Base-by-base conservation (phyloP, 2,888 invertebrate genomes). In the Sinotaia quadrata region DNA sequence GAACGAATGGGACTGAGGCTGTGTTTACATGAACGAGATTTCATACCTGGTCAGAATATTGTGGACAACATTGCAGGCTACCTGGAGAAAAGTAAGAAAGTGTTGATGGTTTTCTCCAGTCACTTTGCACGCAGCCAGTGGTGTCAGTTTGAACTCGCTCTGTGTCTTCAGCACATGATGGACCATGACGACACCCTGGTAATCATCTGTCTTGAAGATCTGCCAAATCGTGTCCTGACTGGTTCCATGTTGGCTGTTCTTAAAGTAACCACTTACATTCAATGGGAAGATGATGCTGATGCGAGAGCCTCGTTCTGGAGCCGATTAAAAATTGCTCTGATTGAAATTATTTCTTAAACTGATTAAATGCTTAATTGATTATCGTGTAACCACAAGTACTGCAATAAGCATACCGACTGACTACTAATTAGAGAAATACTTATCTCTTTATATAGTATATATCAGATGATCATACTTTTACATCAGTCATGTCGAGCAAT, bases 21-120 rank as follows among this genome's bases (percentile, higher is more conserved):
- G 0, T 93, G 93, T 77, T 87, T 93, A 4, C 93, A 93, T 75
- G 92, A 93, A 81, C 89, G 93, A 54, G 93, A 93, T 79, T 93
- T 93, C 84, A 90, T 92, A 91, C 91, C 92, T 24, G 93, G 93
- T 0, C 88, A 91, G 0, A 91, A 92, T 3, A 93, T 93, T 67
- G 84, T 93, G 72, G 93, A 93, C 81, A 93, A 93, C 76, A 93
- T 93, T 73, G 91, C 92, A 0, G 91, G 91, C 0, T 91, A 92
- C 78, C 92, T 93, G 90, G 92, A 93, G 77, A 89, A 91, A 1
- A 93, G 93, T 0, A 88, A 91, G 27, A 90, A 91, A 4, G 90
- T 93, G 0, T 90, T 93, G 87, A 86, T 93, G 68, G 89, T 93
- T 8, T 89, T 93, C 18, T 92, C 93, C 0, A 89, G 91, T 51